Evolutionary conservation across 1,140 invertebrate species (phyloP).

Genomic region (Zaprionus capensis): DNA sequence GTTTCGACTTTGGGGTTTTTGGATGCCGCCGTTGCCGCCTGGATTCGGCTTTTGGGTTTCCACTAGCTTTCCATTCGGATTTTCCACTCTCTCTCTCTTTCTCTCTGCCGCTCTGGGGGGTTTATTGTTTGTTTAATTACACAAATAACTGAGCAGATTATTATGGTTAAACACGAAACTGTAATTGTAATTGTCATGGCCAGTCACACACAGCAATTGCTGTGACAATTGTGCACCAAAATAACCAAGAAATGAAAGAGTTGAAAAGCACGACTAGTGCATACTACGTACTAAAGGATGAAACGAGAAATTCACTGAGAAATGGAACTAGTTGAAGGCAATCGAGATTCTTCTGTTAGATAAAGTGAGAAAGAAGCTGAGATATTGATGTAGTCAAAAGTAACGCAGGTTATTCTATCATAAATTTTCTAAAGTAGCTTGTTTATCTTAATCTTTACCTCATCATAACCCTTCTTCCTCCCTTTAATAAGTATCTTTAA

Average conservation of each 20-base stretch:
- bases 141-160: constrained; percentile 79
- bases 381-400: no score
- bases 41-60: constrained; percentile 7
- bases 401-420: no score
- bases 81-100: background rate
- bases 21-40: background rate
- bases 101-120: background rate
- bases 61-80: constrained; percentile 27
- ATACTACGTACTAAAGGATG: background rate
- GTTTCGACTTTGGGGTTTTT: constrained; percentile 40
- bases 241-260: background rate
- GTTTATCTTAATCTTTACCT: no score
- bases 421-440: no score
- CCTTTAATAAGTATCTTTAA: background rate
- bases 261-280: background rate
- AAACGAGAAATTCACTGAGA: background rate
- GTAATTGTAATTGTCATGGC: constrained; percentile 70
- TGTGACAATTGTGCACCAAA: constrained; percentile 60
- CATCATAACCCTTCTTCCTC: background rate
- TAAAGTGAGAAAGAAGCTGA: background rate
- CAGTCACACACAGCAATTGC: constrained; percentile 63
- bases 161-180: constrained; percentile 81
- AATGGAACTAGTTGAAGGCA: no score
- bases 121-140: constrained; percentile 80
- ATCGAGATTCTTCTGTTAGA: background rate